phyloP scores from a whole-genome alignment of 2,113 vertebrate genomes.

The Pseudorectes ferrugineus region DNA sequence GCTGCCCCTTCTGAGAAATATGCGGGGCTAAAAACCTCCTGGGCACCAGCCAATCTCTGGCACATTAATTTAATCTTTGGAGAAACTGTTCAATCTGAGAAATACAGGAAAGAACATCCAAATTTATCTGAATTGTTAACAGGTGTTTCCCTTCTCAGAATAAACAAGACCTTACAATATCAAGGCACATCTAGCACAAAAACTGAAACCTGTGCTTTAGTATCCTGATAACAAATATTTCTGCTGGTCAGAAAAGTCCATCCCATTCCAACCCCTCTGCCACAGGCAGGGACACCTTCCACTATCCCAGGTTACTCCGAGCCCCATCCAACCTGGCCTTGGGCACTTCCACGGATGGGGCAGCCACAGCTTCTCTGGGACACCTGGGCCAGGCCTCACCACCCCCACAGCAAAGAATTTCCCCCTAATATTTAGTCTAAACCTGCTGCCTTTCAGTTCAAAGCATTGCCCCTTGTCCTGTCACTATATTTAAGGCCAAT shows the following conservation, averaged over 20 bases:
- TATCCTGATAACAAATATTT: not conserved
- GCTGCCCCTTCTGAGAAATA: not conserved
- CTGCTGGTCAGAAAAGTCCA: not conserved
- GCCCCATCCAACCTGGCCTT: not conserved
- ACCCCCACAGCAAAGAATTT: not conserved
- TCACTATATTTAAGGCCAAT: not conserved
- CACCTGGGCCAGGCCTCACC: not conserved
- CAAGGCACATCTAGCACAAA: not conserved
- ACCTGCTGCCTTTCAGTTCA: not conserved
- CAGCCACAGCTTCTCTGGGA: not conserved
- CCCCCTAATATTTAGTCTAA: not conserved
- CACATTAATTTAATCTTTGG: not conserved
- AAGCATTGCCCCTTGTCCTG: not conserved
- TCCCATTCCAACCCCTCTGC: not conserved
- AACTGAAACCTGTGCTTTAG: not conserved
- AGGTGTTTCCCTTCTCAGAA: not conserved
- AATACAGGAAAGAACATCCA: not conserved
- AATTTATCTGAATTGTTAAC: not conserved
- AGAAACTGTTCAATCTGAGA: not conserved
- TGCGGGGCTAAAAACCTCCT: not conserved
- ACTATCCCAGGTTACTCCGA: not conserved
- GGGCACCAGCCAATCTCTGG: not conserved
- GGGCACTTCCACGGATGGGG: not conserved
- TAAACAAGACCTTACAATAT: not conserved
- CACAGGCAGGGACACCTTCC: not conserved